phyloP scores from a whole-genome alignment of 1,140 invertebrate genomes.

The Drosophila orosa region DNA sequence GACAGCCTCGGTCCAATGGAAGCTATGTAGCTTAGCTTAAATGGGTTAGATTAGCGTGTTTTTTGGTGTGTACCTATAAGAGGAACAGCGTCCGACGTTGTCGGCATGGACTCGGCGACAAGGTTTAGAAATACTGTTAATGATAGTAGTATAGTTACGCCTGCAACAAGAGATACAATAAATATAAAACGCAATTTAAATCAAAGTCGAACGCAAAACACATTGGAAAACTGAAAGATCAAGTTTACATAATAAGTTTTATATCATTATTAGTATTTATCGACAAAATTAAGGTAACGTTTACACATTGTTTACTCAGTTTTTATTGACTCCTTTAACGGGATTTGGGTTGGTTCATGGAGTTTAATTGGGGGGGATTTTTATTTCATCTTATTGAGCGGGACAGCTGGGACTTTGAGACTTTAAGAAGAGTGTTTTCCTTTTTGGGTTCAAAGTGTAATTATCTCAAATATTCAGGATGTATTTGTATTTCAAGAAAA shows the following conservation, averaged over 20 bases:
- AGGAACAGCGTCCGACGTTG: conserved; percentile 94
- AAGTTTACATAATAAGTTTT: conserved; percentile 56
- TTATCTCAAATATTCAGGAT: background rate
- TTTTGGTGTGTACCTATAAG: conserved; percentile 86
- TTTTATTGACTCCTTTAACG: conserved; percentile 25
- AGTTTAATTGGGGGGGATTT: conserved; percentile 33
- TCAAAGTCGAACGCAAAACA: conserved; percentile 64
- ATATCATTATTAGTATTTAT: conserved; percentile 52
- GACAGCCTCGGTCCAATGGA: conserved; percentile 20
- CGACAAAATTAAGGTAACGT: conserved; percentile 45
- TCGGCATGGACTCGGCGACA: conserved; percentile 96
- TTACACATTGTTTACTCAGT: conserved; percentile 47
- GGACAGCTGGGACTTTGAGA: conserved; percentile 36
- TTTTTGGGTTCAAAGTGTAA: background rate
- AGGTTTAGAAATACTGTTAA: conserved; percentile 99
- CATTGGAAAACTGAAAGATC: conserved; percentile 65
- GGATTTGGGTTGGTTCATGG: conserved; percentile 26
- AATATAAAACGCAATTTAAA: conserved; percentile 75
- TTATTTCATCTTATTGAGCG: conserved; percentile 24
- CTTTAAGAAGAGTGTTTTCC: conserved; percentile 27
- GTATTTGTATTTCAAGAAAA: conserved; percentile 4
- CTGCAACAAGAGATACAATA: conserved; percentile 87
- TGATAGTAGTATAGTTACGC: conserved; percentile 99
- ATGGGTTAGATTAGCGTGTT: conserved; percentile 66
- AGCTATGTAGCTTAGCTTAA: conserved; percentile 33